Percentiles rank a stretch among this genome's conserved stretches.
Conservation (phyloP, 1,140 invertebrate species). For the Pachypsylla venusta region DNA sequence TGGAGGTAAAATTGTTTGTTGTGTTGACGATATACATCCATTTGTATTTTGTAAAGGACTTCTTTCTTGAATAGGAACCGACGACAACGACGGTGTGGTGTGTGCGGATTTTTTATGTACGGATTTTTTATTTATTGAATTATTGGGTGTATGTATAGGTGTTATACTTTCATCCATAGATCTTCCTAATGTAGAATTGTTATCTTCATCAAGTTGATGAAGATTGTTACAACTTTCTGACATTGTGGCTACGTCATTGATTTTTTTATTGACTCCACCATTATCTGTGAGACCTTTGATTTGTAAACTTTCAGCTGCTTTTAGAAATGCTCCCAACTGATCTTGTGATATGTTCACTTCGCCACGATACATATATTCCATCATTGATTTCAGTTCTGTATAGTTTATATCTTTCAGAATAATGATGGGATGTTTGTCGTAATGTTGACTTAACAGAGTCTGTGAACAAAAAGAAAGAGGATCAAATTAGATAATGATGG, state of each 20-base stretch:
- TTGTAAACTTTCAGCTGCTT: slow-evolving; percentile 78
- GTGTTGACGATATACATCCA: no score
- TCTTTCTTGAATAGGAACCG: no score
- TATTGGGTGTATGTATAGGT: neutral
- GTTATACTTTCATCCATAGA: no score
- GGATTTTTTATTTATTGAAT: neutral
- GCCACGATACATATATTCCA: slow-evolving; percentile 88
- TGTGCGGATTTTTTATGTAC: neutral
- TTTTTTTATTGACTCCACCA: slow-evolving; percentile 31
- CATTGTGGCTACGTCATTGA: neutral
- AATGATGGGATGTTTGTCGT: slow-evolving; percentile 79
- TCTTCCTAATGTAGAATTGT: no score
- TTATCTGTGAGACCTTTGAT: slow-evolving; percentile 76
- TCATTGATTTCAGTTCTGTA: slow-evolving; percentile 76
- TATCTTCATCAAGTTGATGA: neutral
- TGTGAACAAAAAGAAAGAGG: slow-evolving; percentile 39
- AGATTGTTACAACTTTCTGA: neutral
- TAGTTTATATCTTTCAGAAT: slow-evolving; percentile 84
- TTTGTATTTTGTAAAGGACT: neutral
- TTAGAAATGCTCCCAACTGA: slow-evolving; percentile 72
- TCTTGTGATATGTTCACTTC: slow-evolving; percentile 88
- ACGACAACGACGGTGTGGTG: neutral
- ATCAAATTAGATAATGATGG: no score
- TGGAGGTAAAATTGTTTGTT: no score
- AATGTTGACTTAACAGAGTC: slow-evolving; percentile 68